Evolutionary conservation across 2,113 vertebrate genomes (phyloP), one percentile per base, ranked within the genome.

Genomic region (Ophthalmolycus amberensis): DNA sequence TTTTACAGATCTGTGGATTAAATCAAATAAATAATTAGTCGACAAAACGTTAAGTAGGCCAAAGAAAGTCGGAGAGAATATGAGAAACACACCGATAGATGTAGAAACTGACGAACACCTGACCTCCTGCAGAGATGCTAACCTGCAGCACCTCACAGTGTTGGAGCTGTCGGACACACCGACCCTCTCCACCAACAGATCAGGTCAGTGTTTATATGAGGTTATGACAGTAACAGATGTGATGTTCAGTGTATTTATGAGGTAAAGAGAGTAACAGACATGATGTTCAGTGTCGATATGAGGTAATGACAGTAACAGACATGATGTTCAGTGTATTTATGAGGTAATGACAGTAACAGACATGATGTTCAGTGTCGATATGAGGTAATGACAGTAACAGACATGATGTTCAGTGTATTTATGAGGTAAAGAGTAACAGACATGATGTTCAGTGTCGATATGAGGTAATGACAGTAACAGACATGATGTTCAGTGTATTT

Each of bases 131-230:
- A 99, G 98, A 85, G 97, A 99, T 20, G 97, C 96, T 6, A 99
- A 99, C 83, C 95, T 99, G 81, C 98, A 98, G 92, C 97, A 99
- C 87, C 94, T 99, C 10, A 97, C 97, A 0, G 97, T 97, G 38
- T 75, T 99, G 94, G 96, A 99, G 91, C 91, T 99, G 75, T 96
- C 96, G 0, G 98, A 99, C 91, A 94, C 96, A 0, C 91, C 95
- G 1, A n/a, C 90, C 29, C 16, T 94, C 37, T 88, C 92, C 3
- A 80, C 92, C 71, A 94, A 90, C 81, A 95, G 89, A 74, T 94
- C 96, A 90, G 96, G 98, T 99, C 82, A 93, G 48, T 16, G 14
- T 50, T 0, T 1, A 10, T 54, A 56, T 56, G 25, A 59, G 25
- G 56, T 59, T 20, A 37, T 9, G 34, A 34, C 1, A 27, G 54